Evolutionary conservation across 2,113 vertebrate species (phyloP).

Genomic region (Chaenocephalus aceratus): DNA sequence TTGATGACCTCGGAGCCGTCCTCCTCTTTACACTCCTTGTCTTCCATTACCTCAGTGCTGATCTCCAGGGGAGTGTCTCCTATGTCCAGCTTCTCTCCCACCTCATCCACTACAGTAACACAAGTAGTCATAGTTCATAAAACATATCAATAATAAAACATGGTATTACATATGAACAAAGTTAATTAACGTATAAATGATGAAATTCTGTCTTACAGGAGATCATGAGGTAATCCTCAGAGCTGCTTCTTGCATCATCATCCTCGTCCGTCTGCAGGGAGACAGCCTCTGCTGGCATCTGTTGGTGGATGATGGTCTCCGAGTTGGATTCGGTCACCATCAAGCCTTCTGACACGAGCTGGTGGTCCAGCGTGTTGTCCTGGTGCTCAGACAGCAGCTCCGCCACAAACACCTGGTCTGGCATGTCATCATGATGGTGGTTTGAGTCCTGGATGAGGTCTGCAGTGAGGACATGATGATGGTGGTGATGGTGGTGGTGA

Average conservation of each 20-base stretch:
- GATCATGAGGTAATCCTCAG: conserved; percentile 99
- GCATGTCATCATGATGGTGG: conserved; percentile 89
- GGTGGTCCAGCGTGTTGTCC: conserved; percentile 91
- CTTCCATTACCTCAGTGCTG: conserved; percentile 91
- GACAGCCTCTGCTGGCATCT: conserved; percentile 88
- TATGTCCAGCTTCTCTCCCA: conserved; percentile 97
- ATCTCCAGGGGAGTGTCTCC: conserved; percentile 95
- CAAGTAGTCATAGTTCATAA: conserved; percentile 40
- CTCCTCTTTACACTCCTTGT: conserved; percentile 93
- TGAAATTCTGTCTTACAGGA: conserved; percentile 82
- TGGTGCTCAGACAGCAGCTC: conserved; percentile 91
- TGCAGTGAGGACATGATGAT: conserved; percentile 91
- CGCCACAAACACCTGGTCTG: conserved; percentile 97
- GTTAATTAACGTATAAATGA: background rate
- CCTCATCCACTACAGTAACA: conserved; percentile 93
- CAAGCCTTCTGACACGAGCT: conserved; percentile 94
- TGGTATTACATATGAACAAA: background rate
- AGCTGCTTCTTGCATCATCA: conserved; percentile 92
- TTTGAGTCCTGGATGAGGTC: conserved; percentile 88
- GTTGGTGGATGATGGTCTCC: conserved; percentile 90
- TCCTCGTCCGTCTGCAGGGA: conserved; percentile 94
- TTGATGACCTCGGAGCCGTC: conserved; percentile 98
- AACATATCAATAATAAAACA: conserved; percentile 9
- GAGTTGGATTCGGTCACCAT: conserved; percentile 92
- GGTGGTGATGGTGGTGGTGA: conserved; percentile 88